These are phyloP conservation scores for Fopius arisanus DNA, from an alignment of 1,140 invertebrate genomes.

Conservation along the genomic window DNA sequence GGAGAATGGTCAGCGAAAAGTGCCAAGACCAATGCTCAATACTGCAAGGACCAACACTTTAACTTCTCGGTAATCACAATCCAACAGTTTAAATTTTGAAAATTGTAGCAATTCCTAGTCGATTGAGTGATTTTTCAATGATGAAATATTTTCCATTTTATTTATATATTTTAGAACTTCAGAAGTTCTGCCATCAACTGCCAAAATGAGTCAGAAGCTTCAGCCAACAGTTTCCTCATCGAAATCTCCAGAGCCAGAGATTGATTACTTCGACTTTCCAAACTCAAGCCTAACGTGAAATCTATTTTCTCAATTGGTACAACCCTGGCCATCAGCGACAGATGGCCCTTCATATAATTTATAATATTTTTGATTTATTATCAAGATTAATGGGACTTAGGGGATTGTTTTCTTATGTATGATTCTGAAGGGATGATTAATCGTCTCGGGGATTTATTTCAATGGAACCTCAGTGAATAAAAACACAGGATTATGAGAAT, in stretches of 20 bases:
- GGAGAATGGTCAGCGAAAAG: conserved; percentile 79
- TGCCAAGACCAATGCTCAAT: conserved; percentile 74
- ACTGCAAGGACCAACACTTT: conserved; percentile 44
- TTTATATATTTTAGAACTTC: conserved; percentile 43
- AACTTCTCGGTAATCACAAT: conserved; percentile 43
- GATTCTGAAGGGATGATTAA: background rate
- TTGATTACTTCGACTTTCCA: conserved; percentile 51
- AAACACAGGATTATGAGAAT: background rate
- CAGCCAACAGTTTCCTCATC: conserved; percentile 36
- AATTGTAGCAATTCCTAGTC: background rate
- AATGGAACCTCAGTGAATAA: background rate
- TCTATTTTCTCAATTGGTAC: background rate
- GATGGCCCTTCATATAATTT: background rate
- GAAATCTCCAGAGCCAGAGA: conserved; percentile 43
- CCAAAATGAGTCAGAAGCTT: conserved; percentile 45
- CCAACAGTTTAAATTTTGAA: conserved; percentile 15
- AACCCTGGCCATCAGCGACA: background rate
- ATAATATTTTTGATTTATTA: background rate
- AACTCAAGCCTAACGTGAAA: conserved; percentile 22
- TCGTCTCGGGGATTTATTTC: background rate
- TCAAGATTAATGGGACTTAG: background rate
- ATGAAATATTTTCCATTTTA: conserved; percentile 3
- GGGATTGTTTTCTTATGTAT: background rate
- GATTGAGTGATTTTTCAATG: background rate
- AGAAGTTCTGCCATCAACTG: conserved; percentile 50